Evolutionary conservation across 2,113 vertebrate genomes (phyloP).

Genomic region (Anser cygnoides): DNA sequence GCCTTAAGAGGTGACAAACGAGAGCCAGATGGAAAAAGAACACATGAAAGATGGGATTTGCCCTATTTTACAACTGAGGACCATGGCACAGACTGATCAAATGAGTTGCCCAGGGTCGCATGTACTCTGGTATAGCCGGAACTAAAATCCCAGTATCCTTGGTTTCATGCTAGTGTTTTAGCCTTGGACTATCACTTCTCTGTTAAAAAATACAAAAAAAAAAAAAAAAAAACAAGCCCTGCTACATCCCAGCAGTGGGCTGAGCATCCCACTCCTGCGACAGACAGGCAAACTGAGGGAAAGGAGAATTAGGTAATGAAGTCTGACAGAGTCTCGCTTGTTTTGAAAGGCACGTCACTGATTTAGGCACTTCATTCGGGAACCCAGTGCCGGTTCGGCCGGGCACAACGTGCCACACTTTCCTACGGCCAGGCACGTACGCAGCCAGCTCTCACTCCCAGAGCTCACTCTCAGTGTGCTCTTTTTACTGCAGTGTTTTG

Average conservation of each 20-base stretch:
- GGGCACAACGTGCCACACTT: background rate
- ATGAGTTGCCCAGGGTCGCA: background rate
- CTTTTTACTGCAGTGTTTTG: background rate
- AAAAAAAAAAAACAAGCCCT: background rate
- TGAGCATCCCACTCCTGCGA: background rate
- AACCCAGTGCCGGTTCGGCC: background rate
- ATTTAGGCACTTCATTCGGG: background rate
- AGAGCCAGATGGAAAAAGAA: background rate
- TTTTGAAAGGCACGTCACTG: slow-evolving; percentile 20
- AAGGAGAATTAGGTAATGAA: background rate
- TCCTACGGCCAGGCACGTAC: background rate
- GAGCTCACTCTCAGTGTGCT: background rate
- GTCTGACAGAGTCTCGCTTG: background rate
- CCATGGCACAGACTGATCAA: background rate
- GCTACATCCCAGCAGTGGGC: background rate
- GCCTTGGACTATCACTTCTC: background rate
- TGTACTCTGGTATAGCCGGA: background rate
- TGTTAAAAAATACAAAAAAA: background rate
- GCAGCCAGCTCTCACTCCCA: background rate
- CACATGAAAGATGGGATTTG: background rate
- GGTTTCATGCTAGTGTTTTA: background rate
- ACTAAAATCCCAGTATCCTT: background rate
- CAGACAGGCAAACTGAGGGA: background rate
- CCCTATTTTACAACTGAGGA: background rate
- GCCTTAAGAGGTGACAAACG: background rate